A percentile compares a stretch with the other conserved stretches of the same genome.
Conservation (phyloP, 2,888 invertebrate genomes). For the Hyalella azteca region DNA sequence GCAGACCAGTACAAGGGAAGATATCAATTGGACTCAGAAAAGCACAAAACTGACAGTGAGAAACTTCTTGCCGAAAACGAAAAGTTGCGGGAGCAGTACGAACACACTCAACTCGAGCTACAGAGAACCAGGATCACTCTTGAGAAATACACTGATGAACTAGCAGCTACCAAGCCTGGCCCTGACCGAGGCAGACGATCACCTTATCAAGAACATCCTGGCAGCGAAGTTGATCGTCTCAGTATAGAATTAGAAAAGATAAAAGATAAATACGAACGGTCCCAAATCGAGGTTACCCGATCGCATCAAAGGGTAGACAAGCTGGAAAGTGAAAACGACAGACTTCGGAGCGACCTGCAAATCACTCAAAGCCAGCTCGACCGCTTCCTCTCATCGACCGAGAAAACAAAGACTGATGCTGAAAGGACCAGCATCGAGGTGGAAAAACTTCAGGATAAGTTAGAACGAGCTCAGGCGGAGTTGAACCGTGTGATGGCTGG, state of each 20-base stretch:
- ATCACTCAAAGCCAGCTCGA: slow-evolving; percentile 59
- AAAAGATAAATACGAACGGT: slow-evolving; percentile 63
- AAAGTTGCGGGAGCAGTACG: slow-evolving; percentile 55
- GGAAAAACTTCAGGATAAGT: slow-evolving; percentile 59
- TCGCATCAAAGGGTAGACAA: slow-evolving; percentile 60
- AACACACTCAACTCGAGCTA: slow-evolving; percentile 53
- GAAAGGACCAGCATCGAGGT: slow-evolving; percentile 69
- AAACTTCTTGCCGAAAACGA: slow-evolving; percentile 73
- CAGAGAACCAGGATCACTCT: slow-evolving; percentile 54
- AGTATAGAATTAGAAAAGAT: slow-evolving; percentile 78
- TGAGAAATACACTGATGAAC: slow-evolving; percentile 56
- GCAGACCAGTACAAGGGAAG: slow-evolving; percentile 71
- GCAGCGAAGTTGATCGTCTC: slow-evolving; percentile 63
- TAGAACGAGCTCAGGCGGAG: slow-evolving; percentile 61
- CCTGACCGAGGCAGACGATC: slow-evolving; percentile 66
- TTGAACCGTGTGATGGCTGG: slow-evolving; percentile 60
- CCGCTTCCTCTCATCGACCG: slow-evolving; percentile 59
- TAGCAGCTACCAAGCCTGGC: background rate
- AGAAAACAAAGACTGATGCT: slow-evolving; percentile 58
- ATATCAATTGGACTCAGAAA: slow-evolving; percentile 64
- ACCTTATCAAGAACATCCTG: slow-evolving; percentile 79
- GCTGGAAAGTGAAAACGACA: slow-evolving; percentile 68
- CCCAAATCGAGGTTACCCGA: slow-evolving; percentile 67
- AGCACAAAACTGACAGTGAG: slow-evolving; percentile 61
- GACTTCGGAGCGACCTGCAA: slow-evolving; percentile 60